phyloP scores from a whole-genome alignment of 2,888 invertebrate genomes.

The Heliconius charithonia region DNA sequence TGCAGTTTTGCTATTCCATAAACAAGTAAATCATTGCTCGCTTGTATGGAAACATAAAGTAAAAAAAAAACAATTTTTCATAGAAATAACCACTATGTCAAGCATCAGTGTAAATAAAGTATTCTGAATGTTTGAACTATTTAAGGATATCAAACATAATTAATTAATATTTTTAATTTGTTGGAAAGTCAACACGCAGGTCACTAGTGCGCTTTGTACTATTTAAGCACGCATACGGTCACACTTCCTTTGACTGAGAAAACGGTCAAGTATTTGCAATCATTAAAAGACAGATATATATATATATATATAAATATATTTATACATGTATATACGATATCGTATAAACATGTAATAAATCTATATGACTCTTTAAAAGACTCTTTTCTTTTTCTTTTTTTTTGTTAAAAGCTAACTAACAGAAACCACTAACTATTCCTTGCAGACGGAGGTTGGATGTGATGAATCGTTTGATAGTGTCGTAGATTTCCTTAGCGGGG shows the following conservation, averaged over 20 bases:
- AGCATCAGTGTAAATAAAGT: too few relatives aligned
- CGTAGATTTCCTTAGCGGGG: not conserved
- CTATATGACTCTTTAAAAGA: too few relatives aligned
- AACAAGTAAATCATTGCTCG: too few relatives aligned
- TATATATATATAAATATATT: not conserved
- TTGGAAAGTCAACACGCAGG: not conserved
- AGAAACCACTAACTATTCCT: not conserved
- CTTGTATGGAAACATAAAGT: too few relatives aligned
- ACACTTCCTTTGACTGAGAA: conserved; percentile 40
- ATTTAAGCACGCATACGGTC: conserved; percentile 36
- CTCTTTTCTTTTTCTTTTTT: too few relatives aligned
- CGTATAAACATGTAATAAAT: too few relatives aligned
- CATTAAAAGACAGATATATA: conserved; percentile 10
- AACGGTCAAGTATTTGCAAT: conserved; percentile 40
- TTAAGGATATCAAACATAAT: too few relatives aligned
- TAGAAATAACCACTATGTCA: too few relatives aligned
- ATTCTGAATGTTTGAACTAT: too few relatives aligned
- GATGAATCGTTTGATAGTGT: not conserved
- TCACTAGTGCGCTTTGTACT: conserved; percentile 16
- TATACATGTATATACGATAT: not conserved
- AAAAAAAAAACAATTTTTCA: too few relatives aligned
- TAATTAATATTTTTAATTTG: not conserved
- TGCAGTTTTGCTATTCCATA: not conserved
- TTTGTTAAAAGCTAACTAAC: too few relatives aligned
- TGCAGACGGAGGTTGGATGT: not conserved